phyloP scores from a whole-genome alignment of 2,113 vertebrate genomes.

The Stomatorhinus ivindoensis region DNA sequence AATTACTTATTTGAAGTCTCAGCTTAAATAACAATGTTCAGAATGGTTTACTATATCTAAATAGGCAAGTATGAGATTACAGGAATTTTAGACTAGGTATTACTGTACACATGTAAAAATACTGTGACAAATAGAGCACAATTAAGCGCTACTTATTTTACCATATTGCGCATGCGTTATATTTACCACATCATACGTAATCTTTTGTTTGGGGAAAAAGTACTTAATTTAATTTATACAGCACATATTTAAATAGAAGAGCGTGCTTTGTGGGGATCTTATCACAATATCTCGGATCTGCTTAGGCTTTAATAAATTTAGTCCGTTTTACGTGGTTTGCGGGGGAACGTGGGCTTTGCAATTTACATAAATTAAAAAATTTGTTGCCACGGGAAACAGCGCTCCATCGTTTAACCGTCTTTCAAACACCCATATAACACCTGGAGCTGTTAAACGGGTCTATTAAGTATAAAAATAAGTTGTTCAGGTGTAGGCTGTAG shows the following conservation, averaged over 20 bases:
- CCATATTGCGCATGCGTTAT: not conserved
- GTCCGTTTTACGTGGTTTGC: not conserved
- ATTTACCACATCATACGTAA: not conserved
- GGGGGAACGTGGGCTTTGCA: not conserved
- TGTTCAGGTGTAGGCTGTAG: not conserved
- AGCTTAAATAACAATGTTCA: not conserved
- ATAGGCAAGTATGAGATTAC: not conserved
- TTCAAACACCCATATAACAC: not conserved
- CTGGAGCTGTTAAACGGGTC: not conserved
- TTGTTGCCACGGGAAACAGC: not conserved
- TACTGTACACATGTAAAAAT: not conserved
- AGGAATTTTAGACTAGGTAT: not conserved
- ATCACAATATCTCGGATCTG: not conserved
- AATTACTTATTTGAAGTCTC: not conserved
- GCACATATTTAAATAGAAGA: not conserved
- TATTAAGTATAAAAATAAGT: conserved; percentile 8
- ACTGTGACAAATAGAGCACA: not conserved
- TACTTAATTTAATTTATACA: not conserved
- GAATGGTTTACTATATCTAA: not conserved
- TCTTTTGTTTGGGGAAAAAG: not conserved
- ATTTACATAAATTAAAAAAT: not conserved
- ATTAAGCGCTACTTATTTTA: not conserved
- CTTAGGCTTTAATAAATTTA: not conserved
- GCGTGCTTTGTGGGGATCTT: not conserved
- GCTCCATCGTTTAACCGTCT: not conserved